Base-by-base conservation (phyloP, 1,140 invertebrate species). In the Sminthurinus signatus region DNA sequence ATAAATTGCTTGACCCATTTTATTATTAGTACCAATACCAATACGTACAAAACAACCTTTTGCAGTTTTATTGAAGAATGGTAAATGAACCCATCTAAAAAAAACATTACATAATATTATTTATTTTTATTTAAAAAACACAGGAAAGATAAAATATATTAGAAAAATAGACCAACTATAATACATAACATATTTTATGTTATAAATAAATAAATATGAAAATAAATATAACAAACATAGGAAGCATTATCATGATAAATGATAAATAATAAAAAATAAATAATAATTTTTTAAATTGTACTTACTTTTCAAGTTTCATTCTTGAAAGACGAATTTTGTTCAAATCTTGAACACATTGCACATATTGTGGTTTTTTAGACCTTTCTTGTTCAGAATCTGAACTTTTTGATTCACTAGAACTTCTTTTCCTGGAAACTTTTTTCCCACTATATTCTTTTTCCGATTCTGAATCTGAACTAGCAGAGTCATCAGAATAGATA, bases 31-130 rank as follows among this genome's bases (percentile, higher is more conserved):
- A 0, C 96, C 96, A 72, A 99, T 98, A 25, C 93, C 93, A 74
- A 99, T 92, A 27, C 93, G 81, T 0, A 98, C 96, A 79, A 92
- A 99, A 77, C 93, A 97, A 28, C 95, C 95, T 65, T 83, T 83
- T 1, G 91, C 91, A 2, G 93, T 88, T 48, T 87, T 82, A 67
- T 86, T 85, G 74, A 99, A 99, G 76, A 96, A 96, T 17, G 96
- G 96, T 69, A 96, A 81, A 79, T 98, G 94, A 19, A 98, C 91
- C 77, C 96, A 93, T 71, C 88, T 81, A 71, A 50, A 65, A 68
- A 60, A 32, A 58, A 69, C 14, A 67, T n/a, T n/a, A n/a, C n/a
- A n/a, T n/a, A 60, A 56, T 21, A 67, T 68, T 15, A 62, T 58
- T 52, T 59, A 62, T 54, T 36, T 5, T 36, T 8, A 36, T 36